phyloP scores from a whole-genome alignment of 2,113 vertebrate genomes.

The Platysteira castanea region DNA sequence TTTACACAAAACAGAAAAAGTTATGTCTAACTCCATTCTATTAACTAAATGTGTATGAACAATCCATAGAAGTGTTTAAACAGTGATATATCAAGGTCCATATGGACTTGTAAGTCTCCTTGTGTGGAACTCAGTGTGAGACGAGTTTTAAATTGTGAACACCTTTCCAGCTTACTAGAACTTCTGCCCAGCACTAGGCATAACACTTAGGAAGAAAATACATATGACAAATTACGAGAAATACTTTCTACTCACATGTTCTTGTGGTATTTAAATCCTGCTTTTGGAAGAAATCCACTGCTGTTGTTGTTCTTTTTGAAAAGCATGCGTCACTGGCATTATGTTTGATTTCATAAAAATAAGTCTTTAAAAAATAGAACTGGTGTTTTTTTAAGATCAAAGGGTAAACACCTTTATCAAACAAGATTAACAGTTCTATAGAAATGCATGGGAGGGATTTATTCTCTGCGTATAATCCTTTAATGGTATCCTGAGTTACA shows the following conservation, averaged over 20 bases:
- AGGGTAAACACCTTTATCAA: conserved; percentile 8
- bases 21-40: not conserved
- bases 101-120: not conserved
- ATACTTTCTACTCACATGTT: not conserved
- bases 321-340: not conserved
- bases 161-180: not conserved
- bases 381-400: conserved; percentile 20
- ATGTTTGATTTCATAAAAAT: conserved; percentile 1
- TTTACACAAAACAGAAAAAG: not conserved
- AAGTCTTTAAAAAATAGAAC: conserved; percentile 5
- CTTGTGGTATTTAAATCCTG: not conserved
- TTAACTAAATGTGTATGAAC: not conserved
- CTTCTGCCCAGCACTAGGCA: not conserved
- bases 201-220: not conserved
- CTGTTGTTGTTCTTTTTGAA: not conserved
- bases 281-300: not conserved
- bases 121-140: not conserved
- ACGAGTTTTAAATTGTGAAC: not conserved
- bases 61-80: not conserved
- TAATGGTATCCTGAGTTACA: not conserved
- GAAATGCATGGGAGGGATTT: not conserved
- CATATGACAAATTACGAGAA: rapidly evolving
- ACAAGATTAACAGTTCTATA: not conserved
- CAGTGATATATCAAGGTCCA: not conserved
- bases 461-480: not conserved